Evolutionary conservation across 1,140 invertebrate species (phyloP).

Genomic region (Caenorhabditis tropicalis): DNA sequence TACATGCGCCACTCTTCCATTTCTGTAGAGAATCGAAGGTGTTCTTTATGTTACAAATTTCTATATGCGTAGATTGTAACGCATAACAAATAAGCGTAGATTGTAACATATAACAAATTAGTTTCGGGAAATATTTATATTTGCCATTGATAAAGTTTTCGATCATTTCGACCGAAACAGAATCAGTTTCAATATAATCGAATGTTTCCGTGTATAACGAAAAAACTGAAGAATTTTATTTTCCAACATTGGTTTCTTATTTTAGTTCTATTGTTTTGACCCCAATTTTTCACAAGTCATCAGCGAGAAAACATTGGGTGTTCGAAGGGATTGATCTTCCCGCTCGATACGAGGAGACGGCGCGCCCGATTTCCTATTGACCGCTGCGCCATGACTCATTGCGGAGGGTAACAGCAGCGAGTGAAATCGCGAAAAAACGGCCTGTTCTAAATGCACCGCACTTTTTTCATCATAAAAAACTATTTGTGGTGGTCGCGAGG

Average conservation of each 20-base stretch:
- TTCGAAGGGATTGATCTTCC: conserved; percentile 33
- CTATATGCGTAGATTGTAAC: neutral
- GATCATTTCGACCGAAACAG: too few species aligned
- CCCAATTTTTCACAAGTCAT: conserved; percentile 14
- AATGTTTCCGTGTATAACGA: too few species aligned
- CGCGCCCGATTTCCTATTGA: conserved; percentile 6
- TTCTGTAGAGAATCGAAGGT: neutral
- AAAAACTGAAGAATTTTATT: too few species aligned
- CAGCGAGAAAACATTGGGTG: neutral
- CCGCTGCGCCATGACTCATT: conserved; percentile 20
- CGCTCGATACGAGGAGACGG: neutral
- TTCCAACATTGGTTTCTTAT: neutral
- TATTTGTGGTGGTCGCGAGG: neutral
- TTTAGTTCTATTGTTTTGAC: conserved; percentile 12
- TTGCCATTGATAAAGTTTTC: too few species aligned
- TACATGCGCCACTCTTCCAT: neutral
- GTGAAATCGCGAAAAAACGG: neutral
- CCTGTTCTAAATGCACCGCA: neutral
- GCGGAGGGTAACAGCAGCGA: neutral
- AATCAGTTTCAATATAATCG: too few species aligned
- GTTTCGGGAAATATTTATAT: too few species aligned
- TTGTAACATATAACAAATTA: too few species aligned
- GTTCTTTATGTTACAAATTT: neutral
- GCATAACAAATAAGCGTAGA: too few species aligned
- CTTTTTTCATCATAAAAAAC: neutral